These are phyloP conservation scores for Scolopax bukidnonensis DNA, from an alignment of 2,797 vertebrate species.

Conservation along the genomic window DNA sequence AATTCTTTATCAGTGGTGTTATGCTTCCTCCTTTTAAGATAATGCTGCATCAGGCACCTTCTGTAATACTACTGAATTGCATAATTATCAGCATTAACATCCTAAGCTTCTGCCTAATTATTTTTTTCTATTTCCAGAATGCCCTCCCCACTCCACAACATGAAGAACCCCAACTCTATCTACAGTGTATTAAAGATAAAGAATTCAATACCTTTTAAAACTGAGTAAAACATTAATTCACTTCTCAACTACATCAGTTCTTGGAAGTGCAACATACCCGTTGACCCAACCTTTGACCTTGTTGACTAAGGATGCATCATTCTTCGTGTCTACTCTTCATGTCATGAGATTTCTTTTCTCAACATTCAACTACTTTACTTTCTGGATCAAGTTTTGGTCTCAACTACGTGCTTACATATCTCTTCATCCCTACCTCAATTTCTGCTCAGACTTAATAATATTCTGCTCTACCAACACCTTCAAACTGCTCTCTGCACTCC, in stretches of 20 bases:
- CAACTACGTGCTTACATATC: background rate
- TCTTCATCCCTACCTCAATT: background rate
- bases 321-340: background rate
- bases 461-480: background rate
- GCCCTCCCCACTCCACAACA: background rate
- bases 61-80: background rate
- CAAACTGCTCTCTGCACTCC: background rate
- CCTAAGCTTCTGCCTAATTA: background rate
- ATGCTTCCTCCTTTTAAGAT: background rate
- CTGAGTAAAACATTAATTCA: background rate
- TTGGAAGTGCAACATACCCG: background rate
- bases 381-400: background rate
- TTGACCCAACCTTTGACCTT: background rate
- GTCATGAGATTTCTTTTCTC: background rate
- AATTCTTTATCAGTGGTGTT: slow-evolving; percentile 12
- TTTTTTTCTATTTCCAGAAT: background rate
- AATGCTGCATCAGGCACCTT: background rate
- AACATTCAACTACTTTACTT: background rate
- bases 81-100: background rate
- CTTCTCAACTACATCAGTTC: background rate
- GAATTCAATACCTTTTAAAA: background rate
- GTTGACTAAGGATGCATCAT: background rate
- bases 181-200: background rate
- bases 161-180: background rate
- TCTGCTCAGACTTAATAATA: background rate